These are phyloP conservation scores for Anastatus disparis DNA, from an alignment of 1,140 invertebrate species.

Conservation along the genomic window DNA sequence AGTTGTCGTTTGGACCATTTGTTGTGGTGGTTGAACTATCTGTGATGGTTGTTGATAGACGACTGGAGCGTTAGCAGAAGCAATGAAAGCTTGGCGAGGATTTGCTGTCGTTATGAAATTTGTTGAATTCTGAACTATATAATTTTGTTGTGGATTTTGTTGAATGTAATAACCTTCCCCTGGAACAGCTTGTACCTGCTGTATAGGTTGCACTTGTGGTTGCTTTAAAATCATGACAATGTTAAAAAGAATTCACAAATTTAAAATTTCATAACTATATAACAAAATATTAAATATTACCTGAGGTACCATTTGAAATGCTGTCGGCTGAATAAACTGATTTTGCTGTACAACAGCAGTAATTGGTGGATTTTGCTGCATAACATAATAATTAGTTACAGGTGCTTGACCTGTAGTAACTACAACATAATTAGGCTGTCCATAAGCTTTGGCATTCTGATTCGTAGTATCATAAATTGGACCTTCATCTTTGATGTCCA, in stretches of 20 bases:
- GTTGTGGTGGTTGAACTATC: not conserved
- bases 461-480: slow-evolving; percentile 11
- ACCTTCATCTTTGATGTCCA: slow-evolving; percentile 60
- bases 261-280: too few species aligned
- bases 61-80: not conserved
- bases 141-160: slow-evolving; percentile 12
- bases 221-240: not conserved
- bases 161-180: slow-evolving; percentile 21
- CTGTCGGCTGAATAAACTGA: slow-evolving; percentile 36
- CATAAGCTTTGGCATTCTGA: not conserved
- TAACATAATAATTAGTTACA: slow-evolving; percentile 46
- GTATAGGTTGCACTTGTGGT: not conserved
- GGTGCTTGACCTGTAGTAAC: slow-evolving; percentile 42
- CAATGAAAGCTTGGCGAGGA: slow-evolving; percentile 8
- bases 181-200: slow-evolving; percentile 6
- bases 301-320: slow-evolving; percentile 39
- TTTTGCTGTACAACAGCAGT: slow-evolving; percentile 25
- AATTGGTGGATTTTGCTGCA: slow-evolving; percentile 37
- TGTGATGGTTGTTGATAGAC: slow-evolving; percentile 14
- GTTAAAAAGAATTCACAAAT: too few species aligned
- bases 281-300: too few species aligned
- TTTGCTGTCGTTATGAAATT: not conserved
- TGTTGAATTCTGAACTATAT: slow-evolving; percentile 10
- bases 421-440: slow-evolving; percentile 49
- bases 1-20: not conserved